Base-by-base conservation (phyloP, 37 sponge, comb jelly and placozoan genomes). In the Oopsacas minuta region DNA sequence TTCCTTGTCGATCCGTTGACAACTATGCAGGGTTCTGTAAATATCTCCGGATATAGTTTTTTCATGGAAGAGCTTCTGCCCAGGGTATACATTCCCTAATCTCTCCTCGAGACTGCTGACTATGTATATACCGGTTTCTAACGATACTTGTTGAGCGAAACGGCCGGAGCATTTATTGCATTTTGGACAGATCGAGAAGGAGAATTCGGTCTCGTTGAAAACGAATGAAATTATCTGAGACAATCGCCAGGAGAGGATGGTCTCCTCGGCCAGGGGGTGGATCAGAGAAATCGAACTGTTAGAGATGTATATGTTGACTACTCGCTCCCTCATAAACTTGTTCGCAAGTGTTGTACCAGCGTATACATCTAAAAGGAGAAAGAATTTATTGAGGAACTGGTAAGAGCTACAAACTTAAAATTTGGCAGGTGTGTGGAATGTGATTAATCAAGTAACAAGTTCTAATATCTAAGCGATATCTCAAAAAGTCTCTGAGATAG, bases 171-270 rank as follows among this genome's bases (percentile, higher is more conserved):
- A 61, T 61, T 61, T 61, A n/a, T 61, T 61, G 30, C 75, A 61
- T 34, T 61, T 61, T n/a, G 75, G 22, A 61, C 75, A 61, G 30
- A 61, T 61, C 30, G 75, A 25, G 22, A 61, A 61, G 22, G 75
- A 61, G 28, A 61, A n/a, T 61, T 61, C 75, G 22, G 75, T 61
- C 28, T 61, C 75, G 75, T 61, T 61, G 75, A 61, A 61, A 34
- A 61, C 75, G 75, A 61, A 61, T n/a, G 75, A 61, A n/a, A 61
- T n/a, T 20, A 61, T 61, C 22, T 61, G 75, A 25, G 30, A 61
- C 32, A 61, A 34, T 61, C 75, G 75, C 75, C 75, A 61, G 22
- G 7, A 20, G 3, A 61, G 22, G 7, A 61, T 10, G 17, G 30
- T 61, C 22, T 61, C 75, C 28, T 61, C 75, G 5, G 28, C 5